These are phyloP conservation scores for Calliphora vomitoria DNA, from an alignment of 2,888 invertebrate genomes.

Conservation along the genomic window DNA sequence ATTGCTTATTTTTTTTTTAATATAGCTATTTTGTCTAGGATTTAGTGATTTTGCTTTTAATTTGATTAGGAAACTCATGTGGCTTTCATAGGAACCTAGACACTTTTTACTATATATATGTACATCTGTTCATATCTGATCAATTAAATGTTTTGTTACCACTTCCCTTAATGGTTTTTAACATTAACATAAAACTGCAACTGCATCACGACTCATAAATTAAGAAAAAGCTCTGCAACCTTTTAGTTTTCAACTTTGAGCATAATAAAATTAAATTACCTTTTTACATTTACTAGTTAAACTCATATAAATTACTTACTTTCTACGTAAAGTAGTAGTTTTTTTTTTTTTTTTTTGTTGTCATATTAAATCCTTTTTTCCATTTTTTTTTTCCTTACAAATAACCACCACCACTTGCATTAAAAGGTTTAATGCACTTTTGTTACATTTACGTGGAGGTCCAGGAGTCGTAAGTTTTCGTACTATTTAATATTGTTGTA, in stretches of 20 bases:
- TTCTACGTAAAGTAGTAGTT: slow-evolving; percentile 4
- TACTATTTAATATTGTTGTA: slow-evolving; percentile 21
- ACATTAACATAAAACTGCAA: background rate
- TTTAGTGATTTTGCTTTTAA: too few relatives aligned
- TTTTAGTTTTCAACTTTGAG: slow-evolving; percentile 26
- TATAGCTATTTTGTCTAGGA: too few relatives aligned
- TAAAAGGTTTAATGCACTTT: slow-evolving; percentile 53
- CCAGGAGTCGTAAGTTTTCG: background rate
- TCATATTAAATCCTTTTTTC: slow-evolving; percentile 34
- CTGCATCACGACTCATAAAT: background rate
- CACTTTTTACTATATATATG: too few relatives aligned
- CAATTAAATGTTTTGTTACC: background rate
- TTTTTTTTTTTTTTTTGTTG: too few relatives aligned
- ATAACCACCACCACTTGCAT: slow-evolving; percentile 14
- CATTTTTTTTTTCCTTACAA: background rate
- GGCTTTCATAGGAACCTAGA: too few relatives aligned
- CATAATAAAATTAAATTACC: slow-evolving; percentile 38
- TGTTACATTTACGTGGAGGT: slow-evolving; percentile 17
- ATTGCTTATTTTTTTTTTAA: too few relatives aligned
- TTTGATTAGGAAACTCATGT: too few relatives aligned
- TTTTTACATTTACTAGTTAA: background rate
- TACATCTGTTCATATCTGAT: too few relatives aligned
- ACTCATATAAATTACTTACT: slow-evolving; percentile 34
- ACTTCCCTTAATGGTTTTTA: background rate
- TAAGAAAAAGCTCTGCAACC: background rate